Percentiles rank a stretch among this genome's conserved stretches.
These are phyloP conservation scores for Contarinia nasturtii DNA, from an alignment of 1,140 invertebrate species.

Conservation along the genomic window DNA sequence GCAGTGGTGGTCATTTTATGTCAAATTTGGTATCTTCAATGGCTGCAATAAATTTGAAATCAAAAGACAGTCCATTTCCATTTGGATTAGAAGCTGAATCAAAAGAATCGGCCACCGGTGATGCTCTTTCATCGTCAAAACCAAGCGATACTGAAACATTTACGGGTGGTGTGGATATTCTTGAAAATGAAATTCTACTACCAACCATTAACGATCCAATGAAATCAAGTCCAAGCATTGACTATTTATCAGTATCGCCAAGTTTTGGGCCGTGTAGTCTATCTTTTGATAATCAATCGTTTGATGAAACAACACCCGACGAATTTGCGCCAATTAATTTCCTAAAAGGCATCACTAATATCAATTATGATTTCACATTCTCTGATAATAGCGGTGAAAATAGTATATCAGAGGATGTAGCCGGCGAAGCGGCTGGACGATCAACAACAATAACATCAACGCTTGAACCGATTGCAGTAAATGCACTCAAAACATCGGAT, in stretches of 20 bases:
- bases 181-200: too few species aligned
- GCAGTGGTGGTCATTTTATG: constrained; percentile 3
- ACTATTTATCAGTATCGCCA: constrained; percentile 32
- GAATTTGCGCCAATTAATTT: constrained; percentile 26
- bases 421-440: constrained; percentile 12
- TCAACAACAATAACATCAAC: constrained; percentile 3
- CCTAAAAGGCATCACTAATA: constrained; percentile 33
- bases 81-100: too few species aligned
- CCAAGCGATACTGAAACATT: too few species aligned
- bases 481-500: neutral
- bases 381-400: constrained; percentile 49
- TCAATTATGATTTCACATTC: constrained; percentile 52
- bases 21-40: constrained; percentile 11
- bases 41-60: constrained; percentile 10
- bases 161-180: neutral
- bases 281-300: constrained; percentile 31
- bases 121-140: constrained; percentile 6
- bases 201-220: too few species aligned
- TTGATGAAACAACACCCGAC: constrained; percentile 36
- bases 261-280: constrained; percentile 20
- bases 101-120: constrained; percentile 16
- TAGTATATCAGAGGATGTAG: constrained; percentile 23
- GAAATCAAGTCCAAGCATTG: constrained; percentile 14
- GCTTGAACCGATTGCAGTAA: too few species aligned
- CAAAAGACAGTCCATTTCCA: too few species aligned